These are phyloP conservation scores for Melanotus villosus DNA, from an alignment of 2,888 invertebrate genomes.

Conservation along the genomic window DNA sequence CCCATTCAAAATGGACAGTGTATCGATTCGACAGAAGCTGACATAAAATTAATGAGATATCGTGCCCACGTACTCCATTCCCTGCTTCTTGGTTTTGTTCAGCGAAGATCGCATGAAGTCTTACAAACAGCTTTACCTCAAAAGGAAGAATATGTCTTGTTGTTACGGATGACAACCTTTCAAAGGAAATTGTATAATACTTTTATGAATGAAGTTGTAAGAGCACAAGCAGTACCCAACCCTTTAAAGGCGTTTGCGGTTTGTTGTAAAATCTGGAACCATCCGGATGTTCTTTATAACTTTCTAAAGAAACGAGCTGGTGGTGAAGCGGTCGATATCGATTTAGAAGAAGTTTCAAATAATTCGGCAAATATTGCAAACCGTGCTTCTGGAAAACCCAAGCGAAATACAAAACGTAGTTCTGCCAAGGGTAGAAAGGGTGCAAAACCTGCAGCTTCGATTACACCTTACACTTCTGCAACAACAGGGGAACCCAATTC, in stretches of 20 bases:
- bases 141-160: slow-evolving; percentile 94
- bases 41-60: slow-evolving; percentile 94
- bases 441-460: slow-evolving; percentile 71
- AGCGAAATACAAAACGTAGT: slow-evolving; percentile 61
- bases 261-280: slow-evolving; percentile 98
- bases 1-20: slow-evolving; percentile 99
- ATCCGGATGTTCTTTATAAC: slow-evolving; percentile 92
- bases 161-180: slow-evolving; percentile 89
- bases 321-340: slow-evolving; percentile 84
- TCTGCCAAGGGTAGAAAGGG: slow-evolving; percentile 64
- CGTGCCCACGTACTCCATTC: slow-evolving; percentile 96
- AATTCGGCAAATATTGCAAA: slow-evolving; percentile 64
- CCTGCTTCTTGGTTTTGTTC: slow-evolving; percentile 95
- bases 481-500: slow-evolving; percentile 41
- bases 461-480: slow-evolving; percentile 67
- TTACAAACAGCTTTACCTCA: slow-evolving; percentile 93
- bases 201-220: slow-evolving; percentile 93
- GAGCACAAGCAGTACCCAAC: slow-evolving; percentile 90
- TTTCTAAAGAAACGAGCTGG: slow-evolving; percentile 87
- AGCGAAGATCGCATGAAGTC: slow-evolving; percentile 94
- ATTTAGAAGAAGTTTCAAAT: slow-evolving; percentile 83
- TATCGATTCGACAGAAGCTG: slow-evolving; percentile 95
- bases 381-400: slow-evolving; percentile 64
- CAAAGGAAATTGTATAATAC: slow-evolving; percentile 93
- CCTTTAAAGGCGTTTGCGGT: slow-evolving; percentile 98